These are phyloP conservation scores for Neofelis nebulosa DNA, from an alignment of 2,113 vertebrate species.

Conservation along the genomic window DNA sequence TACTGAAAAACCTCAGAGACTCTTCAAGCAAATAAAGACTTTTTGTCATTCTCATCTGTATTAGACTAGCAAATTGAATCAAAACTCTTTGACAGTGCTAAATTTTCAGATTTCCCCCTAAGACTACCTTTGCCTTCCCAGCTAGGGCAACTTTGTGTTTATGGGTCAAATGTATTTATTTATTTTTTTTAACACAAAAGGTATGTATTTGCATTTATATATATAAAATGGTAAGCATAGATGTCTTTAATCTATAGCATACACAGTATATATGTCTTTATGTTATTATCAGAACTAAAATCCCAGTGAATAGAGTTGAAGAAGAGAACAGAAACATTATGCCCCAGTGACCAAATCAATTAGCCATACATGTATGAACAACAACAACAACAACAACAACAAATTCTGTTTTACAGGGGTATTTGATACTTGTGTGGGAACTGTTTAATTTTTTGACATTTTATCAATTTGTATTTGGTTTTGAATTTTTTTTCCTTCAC, in stretches of 20 bases:
- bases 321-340: not conserved
- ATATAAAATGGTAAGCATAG: not conserved
- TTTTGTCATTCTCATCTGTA: constrained; percentile 83
- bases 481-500: constrained; percentile 59
- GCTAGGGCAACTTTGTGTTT: not conserved
- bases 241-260: not conserved
- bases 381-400: not conserved
- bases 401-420: not conserved
- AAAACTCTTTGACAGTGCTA: constrained; percentile 72
- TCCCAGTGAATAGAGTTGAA: not conserved
- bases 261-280: not conserved
- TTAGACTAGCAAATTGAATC: constrained; percentile 82
- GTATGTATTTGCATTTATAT: not conserved
- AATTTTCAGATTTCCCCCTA: constrained; percentile 73
- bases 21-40: constrained; percentile 85
- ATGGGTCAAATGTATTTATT: not conserved
- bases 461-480: constrained; percentile 56
- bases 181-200: not conserved
- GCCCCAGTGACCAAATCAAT: not conserved
- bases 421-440: constrained; percentile 21
- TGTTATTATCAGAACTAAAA: constrained; percentile 20
- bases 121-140: constrained; percentile 48
- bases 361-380: not conserved
- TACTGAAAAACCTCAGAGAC: constrained; percentile 80
- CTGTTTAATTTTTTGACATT: constrained; percentile 31